Conservation (phyloP, 2,797 vertebrate genomes). For the Nannoperca obscura region DNA sequence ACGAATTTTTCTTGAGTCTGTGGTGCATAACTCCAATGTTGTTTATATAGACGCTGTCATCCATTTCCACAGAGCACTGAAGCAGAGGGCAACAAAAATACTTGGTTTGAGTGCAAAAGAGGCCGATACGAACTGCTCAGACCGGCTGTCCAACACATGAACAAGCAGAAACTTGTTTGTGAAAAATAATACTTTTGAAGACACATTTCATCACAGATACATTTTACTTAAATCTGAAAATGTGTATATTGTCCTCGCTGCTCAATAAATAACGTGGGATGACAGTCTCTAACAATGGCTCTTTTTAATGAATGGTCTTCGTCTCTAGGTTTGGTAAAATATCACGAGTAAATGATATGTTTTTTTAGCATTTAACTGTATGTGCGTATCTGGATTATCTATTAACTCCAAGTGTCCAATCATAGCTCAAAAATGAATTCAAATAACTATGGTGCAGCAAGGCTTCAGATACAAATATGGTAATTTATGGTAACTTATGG, state of each 20-base stretch:
- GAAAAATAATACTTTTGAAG: conserved; percentile 16
- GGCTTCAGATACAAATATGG: conserved; percentile 19
- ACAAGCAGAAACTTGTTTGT: conserved; percentile 17
- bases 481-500: conserved; percentile 45
- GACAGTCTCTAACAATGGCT: neutral
- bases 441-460: neutral
- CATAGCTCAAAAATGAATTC: neutral
- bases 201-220: neutral
- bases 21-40: conserved; percentile 51
- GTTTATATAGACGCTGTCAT: conserved; percentile 67
- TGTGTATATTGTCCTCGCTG: neutral
- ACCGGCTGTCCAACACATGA: conserved; percentile 42
- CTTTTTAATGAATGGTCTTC: neutral
- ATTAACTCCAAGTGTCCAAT: neutral
- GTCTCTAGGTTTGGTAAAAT: neutral
- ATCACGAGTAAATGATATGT: neutral
- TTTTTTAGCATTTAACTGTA: conserved; percentile 10
- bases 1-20: conserved; percentile 23
- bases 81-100: conserved; percentile 58
- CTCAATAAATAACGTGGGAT: neutral
- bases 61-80: conserved; percentile 57
- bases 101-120: conserved; percentile 53
- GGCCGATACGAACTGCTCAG: conserved; percentile 29
- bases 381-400: neutral
- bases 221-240: neutral